Conservation (phyloP, 1,140 invertebrate genomes). For the Diprion similis region DNA sequence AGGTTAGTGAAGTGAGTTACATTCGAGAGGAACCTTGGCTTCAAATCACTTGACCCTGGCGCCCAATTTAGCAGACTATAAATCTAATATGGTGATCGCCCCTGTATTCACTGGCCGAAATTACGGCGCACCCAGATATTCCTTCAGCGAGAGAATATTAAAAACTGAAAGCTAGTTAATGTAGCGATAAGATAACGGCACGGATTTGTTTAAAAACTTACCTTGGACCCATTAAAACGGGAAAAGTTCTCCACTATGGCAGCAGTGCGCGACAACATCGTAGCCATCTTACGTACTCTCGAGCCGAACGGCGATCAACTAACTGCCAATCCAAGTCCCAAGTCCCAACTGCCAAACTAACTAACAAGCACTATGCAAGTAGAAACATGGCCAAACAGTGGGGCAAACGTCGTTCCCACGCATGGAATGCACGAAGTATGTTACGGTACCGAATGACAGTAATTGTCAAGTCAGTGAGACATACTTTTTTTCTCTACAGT, state of each 20-base stretch:
- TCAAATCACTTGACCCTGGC: constrained; percentile 54
- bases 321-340: not conserved
- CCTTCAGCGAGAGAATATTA: not conserved
- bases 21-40: constrained; percentile 38
- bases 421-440: not conserved
- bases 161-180: constrained; percentile 11
- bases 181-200: constrained; percentile 23
- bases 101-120: constrained; percentile 9
- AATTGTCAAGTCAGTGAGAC: not conserved
- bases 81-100: constrained; percentile 50
- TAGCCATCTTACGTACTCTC: constrained; percentile 67
- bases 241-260: constrained; percentile 68
- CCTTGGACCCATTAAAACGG: constrained; percentile 70
- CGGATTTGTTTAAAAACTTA: constrained; percentile 48
- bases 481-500: not conserved
- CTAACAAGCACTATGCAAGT: too few relatives aligned
- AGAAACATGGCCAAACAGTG: too few relatives aligned
- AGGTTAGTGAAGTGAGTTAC: not conserved
- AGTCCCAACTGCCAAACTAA: too few relatives aligned
- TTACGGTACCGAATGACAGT: not conserved
- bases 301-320: constrained; percentile 14
- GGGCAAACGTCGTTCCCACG: not conserved
- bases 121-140: not conserved
- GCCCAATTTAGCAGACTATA: constrained; percentile 60
- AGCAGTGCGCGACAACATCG: constrained; percentile 70